These are phyloP conservation scores for Porites evermanni DNA, from an alignment of 92 coral and sea anemone species.

Conservation along the genomic window DNA sequence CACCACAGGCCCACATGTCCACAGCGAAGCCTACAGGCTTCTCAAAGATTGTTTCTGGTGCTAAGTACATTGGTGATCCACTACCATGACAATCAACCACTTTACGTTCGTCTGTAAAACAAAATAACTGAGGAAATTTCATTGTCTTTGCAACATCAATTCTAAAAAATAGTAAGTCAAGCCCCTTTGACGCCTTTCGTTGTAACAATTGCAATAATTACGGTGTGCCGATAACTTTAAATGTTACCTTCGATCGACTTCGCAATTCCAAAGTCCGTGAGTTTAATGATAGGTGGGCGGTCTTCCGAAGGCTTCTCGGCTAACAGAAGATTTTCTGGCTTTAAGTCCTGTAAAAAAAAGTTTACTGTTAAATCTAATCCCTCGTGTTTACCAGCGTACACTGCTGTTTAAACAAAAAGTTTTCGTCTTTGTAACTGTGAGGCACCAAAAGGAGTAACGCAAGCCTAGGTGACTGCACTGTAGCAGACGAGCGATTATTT, in stretches of 20 bases:
- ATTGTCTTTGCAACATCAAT: background rate
- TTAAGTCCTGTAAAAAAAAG: slow-evolving; percentile 73
- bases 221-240: background rate
- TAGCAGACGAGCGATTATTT: too few species aligned
- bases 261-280: slow-evolving; percentile 97
- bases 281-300: slow-evolving; percentile 88
- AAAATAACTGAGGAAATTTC: background rate
- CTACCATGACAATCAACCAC: slow-evolving; percentile 78
- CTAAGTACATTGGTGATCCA: slow-evolving; percentile 96
- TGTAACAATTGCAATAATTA: too few species aligned
- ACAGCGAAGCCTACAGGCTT: slow-evolving; percentile 76
- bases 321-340: slow-evolving; percentile 91
- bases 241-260: slow-evolving; percentile 74
- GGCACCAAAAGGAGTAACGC: background rate
- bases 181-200: too few species aligned
- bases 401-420: too few species aligned
- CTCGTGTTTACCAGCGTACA: background rate
- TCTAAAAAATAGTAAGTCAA: too few species aligned
- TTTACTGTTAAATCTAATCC: background rate
- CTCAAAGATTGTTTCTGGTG: slow-evolving; percentile 91
- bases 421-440: too few species aligned
- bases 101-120: slow-evolving; percentile 50
- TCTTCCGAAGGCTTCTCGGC: slow-evolving; percentile 76
- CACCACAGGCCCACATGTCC: slow-evolving; percentile 97
- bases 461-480: too few species aligned